A percentile compares a stretch with the other conserved stretches of the same genome.
phyloP scores from a whole-genome alignment of 2,797 vertebrate genomes.

The Potorous gilbertii region DNA sequence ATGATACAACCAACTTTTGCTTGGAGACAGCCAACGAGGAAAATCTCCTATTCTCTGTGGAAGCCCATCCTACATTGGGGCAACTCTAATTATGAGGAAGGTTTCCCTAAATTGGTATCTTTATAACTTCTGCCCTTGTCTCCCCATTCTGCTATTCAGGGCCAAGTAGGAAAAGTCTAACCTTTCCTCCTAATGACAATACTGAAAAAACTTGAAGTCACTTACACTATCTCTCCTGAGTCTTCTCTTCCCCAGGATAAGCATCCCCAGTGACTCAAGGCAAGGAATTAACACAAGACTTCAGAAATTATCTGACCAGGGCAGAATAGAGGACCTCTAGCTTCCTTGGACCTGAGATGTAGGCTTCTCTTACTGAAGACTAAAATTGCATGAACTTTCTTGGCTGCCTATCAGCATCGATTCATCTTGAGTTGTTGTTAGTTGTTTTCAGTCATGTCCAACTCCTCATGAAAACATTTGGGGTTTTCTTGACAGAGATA shows the following conservation, averaged over 20 bases:
- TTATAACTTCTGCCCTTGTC: not conserved
- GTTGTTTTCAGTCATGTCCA: not conserved
- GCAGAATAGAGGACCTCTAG: not conserved
- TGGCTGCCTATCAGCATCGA: not conserved
- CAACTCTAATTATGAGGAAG: not conserved
- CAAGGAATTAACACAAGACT: not conserved
- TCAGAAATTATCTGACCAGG: not conserved
- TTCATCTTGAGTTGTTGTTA: not conserved
- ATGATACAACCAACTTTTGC: not conserved
- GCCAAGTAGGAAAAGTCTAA: not conserved
- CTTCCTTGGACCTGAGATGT: not conserved
- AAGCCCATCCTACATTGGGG: not conserved
- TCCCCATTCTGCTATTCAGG: not conserved
- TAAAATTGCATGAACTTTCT: not conserved
- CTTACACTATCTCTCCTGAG: not conserved
- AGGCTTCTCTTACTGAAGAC: not conserved
- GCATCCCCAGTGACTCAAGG: not conserved
- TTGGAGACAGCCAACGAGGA: not conserved
- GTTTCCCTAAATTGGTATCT: not conserved
- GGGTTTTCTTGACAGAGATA: not conserved
- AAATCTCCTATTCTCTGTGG: not conserved
- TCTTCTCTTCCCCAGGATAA: not conserved
- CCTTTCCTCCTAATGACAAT: not conserved
- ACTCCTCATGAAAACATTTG: not conserved
- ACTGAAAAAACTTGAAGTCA: not conserved